Conservation (phyloP, 2,113 vertebrate species). For the Forbesichthys agassizii region DNA sequence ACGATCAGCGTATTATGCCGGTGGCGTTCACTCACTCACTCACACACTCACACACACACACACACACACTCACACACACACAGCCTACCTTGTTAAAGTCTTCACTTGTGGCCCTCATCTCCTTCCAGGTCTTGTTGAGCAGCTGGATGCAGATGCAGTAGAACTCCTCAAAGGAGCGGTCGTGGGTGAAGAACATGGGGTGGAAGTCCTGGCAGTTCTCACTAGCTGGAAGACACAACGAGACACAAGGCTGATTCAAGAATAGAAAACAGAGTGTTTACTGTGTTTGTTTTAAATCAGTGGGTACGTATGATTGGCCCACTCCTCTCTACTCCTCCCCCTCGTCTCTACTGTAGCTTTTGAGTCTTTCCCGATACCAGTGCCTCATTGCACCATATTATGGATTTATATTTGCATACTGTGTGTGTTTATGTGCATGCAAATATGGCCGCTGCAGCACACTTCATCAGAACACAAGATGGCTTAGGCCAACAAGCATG, state of each 20-base stretch:
- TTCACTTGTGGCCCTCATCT: slow-evolving; percentile 98
- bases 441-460: background rate
- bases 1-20: no score
- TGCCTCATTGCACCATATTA: no score
- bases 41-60: background rate
- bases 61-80: background rate
- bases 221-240: slow-evolving; percentile 80
- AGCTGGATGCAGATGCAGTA: slow-evolving; percentile 99
- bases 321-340: no score
- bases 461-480: background rate
- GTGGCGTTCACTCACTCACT: background rate
- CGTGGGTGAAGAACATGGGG: slow-evolving; percentile 99
- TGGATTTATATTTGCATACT: no score
- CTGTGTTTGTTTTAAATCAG: no score
- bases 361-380: background rate
- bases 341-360: no score
- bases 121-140: slow-evolving; percentile 99
- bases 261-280: background rate
- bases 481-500: background rate
- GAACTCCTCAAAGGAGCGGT: slow-evolving; percentile 95
- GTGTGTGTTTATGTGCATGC: background rate
- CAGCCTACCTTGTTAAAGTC: slow-evolving; percentile 97
- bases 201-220: slow-evolving; percentile 99
- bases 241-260: slow-evolving; percentile 25
- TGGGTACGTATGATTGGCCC: no score